Evolutionary conservation across 2,797 vertebrate genomes (phyloP), one percentile per base, ranked within the genome.

Genomic region (Clarias fuscus): DNA sequence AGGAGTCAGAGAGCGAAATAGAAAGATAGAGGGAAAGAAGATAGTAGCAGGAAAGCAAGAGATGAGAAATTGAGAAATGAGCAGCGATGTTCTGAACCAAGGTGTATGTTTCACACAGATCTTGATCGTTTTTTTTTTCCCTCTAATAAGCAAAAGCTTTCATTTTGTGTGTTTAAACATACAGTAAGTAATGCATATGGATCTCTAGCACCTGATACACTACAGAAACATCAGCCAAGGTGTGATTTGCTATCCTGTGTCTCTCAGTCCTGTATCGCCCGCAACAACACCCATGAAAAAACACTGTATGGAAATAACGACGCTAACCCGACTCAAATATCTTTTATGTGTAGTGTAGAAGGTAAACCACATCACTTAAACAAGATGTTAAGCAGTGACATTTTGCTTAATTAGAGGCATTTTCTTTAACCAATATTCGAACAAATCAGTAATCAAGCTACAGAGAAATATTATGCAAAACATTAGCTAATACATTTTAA

Each of bases 1-100:
- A 56, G n/a, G 48, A 82, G 85, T 43, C 73, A 61, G 37, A 30
- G 72, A 83, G 70, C 24, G 68, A 84, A 24, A 85, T 64, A 72
- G 58, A 24, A 18, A 80, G 76, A 53, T 33, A 64, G 56, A 80
- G 27, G n/a, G 43, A 86, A 8, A 67, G 20, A 83, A 48, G n/a
- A 24, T 71, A 64, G 68, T 27, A 17, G 43, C 30, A n/a, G 11
- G 37, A 87, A 17, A 48, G 18, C 58, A 56, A 56, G 13, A 77
- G 79, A 83, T 56, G 53, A 56, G 13, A 4, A 56, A 56, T 56
- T 18, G 40, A 48, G 43, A 22, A 84, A 37, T 40, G 56, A 84
- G 30, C n/a, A 20, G 24, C 30, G 22, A 77, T 37, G 3, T 81
- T n/a, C 56, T 18, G 15, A 18, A 14, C 15, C 40, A 48, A 5